Conservation (phyloP, 1,140 invertebrate species). For the Oncopeltus fasciatus region DNA sequence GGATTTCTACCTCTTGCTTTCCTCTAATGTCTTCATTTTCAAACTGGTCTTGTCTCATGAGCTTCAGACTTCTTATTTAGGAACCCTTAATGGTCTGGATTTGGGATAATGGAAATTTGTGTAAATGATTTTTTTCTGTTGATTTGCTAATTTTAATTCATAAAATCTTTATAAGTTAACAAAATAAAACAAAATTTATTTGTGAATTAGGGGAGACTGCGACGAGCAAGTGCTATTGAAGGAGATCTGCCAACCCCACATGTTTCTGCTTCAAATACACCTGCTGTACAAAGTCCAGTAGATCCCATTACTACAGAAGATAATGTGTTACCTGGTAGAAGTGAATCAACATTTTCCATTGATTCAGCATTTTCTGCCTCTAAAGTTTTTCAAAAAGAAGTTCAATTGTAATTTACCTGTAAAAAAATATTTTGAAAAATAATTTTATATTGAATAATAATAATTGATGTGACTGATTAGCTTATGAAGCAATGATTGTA, state of each 20-base stretch:
- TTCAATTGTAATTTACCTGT: constrained; percentile 9
- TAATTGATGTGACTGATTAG: background rate
- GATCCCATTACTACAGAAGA: background rate
- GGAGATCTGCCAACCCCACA: constrained; percentile 33
- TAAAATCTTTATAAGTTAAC: too few relatives aligned
- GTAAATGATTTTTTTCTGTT: too few relatives aligned
- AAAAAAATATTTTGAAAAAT: background rate
- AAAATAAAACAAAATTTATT: too few relatives aligned
- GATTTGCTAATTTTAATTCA: too few relatives aligned
- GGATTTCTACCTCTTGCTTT: too few relatives aligned
- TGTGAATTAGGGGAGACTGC: constrained; percentile 27
- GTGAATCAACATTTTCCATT: background rate
- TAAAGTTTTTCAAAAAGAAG: constrained; percentile 15
- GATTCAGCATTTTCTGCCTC: constrained; percentile 9
- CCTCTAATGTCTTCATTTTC: too few relatives aligned
- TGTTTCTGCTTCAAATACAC: constrained; percentile 5
- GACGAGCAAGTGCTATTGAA: constrained; percentile 39
- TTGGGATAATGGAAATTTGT: too few relatives aligned
- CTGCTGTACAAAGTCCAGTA: constrained; percentile 11
- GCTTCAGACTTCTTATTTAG: too few relatives aligned
- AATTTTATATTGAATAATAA: background rate
- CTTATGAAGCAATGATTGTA: background rate
- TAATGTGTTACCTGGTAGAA: background rate
- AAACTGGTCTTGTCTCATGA: too few relatives aligned
- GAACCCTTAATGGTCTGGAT: too few relatives aligned